Conservation (phyloP, 2,797 vertebrate genomes). For the Tragopan temminckii region DNA sequence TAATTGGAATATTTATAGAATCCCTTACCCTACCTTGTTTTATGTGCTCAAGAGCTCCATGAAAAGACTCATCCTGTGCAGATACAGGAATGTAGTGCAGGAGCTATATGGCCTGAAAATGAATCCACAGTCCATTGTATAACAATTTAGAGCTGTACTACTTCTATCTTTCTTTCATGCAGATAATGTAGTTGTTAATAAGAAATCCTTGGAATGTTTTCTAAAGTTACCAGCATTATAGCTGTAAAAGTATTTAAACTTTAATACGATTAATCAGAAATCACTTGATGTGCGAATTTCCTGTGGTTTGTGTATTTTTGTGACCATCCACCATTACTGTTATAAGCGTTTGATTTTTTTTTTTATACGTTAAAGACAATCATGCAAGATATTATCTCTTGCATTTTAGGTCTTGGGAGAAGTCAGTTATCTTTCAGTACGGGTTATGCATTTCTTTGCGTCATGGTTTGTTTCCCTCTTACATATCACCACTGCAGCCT, state of each 20-base stretch:
- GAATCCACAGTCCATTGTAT: neutral
- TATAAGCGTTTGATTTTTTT: neutral
- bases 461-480: neutral
- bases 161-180: neutral
- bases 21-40: neutral
- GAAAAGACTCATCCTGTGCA: neutral
- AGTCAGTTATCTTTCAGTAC: neutral
- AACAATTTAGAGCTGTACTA: neutral
- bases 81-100: neutral
- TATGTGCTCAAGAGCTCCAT: neutral
- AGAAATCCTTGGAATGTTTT: neutral
- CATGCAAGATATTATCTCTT: accelerated
- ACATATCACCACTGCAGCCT: neutral
- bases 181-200: neutral
- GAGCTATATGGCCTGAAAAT: neutral
- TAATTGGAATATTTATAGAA: neutral
- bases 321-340: neutral
- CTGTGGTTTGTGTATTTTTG: neutral
- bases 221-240: neutral
- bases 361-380: neutral
- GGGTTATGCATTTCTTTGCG: neutral
- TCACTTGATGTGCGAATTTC: neutral
- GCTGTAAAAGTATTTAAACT: neutral
- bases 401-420: neutral
- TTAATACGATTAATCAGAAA: neutral